Evolutionary conservation across 2,888 invertebrate genomes (phyloP), one percentile per base, ranked within the genome.

Genomic region (Cerastis leucographa): DNA sequence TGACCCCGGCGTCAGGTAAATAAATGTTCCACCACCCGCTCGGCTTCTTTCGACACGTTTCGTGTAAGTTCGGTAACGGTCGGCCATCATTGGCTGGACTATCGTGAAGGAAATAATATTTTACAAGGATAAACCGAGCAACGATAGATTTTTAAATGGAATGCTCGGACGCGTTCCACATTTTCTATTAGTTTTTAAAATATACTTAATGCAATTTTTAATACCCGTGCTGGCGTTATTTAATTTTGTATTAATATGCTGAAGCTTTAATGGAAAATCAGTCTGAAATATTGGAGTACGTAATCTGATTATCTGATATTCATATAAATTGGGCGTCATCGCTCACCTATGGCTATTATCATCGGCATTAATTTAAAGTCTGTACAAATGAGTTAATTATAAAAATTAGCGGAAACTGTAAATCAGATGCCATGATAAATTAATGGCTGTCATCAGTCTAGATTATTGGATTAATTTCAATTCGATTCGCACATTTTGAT

Each of bases 1-100:
- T 81, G 81, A 84, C 80, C 81, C 87, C 70, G 74, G 61, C 73
- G 72, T 76, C 85, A 88, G 81, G 86, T 87, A 85, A 81, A 89
- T 86, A 86, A 78, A 76, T 88, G 74, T 81, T 72, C 72, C 59
- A 69, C 49, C 73, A 61, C 62, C 42, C 59, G n/a, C 68, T 77
- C 71, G 69, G 69, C 35, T 77, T 54, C 83, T 62, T 71, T 82
- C 71, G 62, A 51, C 83, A 56, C 56, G 9, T 71, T 77, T 77
- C 79, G 67, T 73, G 56, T 66, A n/a, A 29, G 64, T 66, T 84
- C 74, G 73, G 73, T 46, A 67, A 68, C n/a, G 56, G 42, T 75
- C 76, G 72, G n/a, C 51, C 54, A 61, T 71, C 51, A 59, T 76
- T 62, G 73, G 40, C 51, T 46, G 65, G 54, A 66, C n/a, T 61